These are phyloP conservation scores for Chamaea fasciata DNA, from an alignment of 2,113 vertebrate species.

Conservation along the genomic window DNA sequence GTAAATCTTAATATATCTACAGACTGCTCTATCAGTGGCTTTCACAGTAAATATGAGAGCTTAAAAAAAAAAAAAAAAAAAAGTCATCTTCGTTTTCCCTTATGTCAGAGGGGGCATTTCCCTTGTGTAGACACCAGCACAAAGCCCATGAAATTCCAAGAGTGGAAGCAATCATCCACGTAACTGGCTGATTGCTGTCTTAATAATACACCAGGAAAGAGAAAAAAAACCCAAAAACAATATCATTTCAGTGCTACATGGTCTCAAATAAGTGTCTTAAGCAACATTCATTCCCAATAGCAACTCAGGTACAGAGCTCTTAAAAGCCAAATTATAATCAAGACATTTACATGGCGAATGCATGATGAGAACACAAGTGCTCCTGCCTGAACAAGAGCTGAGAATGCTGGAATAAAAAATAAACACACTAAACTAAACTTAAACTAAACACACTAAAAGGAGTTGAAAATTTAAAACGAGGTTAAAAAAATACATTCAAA, in stretches of 20 bases:
- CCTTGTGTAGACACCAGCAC: not conserved
- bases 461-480: not conserved
- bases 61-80: not conserved
- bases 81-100: not conserved
- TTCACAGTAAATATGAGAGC: not conserved
- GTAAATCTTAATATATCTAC: not conserved
- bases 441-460: not conserved
- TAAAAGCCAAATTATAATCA: not conserved
- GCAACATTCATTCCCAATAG: not conserved
- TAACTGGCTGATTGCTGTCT: not conserved
- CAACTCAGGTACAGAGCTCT: not conserved
- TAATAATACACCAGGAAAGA: not conserved
- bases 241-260: accelerated
- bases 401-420: not conserved
- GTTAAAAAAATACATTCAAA: not conserved
- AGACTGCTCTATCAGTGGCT: not conserved
- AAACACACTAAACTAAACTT: not conserved
- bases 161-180: not conserved
- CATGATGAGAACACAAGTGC: not conserved
- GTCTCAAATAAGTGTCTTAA: not conserved
- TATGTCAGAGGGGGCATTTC: not conserved
- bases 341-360: not conserved
- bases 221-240: not conserved
- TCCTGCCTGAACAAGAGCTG: not conserved
- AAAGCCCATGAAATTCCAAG: not conserved